Evolutionary conservation across 2,113 vertebrate species (phyloP), one percentile per base, ranked within the genome.

Genomic region (Lophochroa leadbeateri): DNA sequence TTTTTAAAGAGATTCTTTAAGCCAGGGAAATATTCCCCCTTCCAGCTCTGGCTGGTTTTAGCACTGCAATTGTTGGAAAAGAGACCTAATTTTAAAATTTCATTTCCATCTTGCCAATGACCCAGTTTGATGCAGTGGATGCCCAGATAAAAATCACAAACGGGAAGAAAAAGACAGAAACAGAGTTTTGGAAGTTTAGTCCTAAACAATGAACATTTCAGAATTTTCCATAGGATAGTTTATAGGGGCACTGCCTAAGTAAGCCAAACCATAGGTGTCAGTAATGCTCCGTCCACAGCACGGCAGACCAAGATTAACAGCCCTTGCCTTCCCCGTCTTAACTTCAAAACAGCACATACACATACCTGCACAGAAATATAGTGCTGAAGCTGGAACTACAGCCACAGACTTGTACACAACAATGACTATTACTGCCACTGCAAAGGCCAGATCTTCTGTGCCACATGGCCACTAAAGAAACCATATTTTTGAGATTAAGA

Each of bases 361-460:
- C 13, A 28, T 2, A 49, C 28, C 18, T 2, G 29, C 21, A 25
- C 3, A 43, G 14, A 29, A 55, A 23, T 2, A 4, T 0, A 61
- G 11, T 4, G 15, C 15, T 55, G 57, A 46, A 41, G 33, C 29
- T 55, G 29, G 57, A 78, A 75, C 29, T 55, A 13, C 6, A 46
- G 25, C 12, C 53, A 57, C 17, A 41, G 72, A 12, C 23, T 35
- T 0, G 0, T 5, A 23, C 4, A 24, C 14, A 44, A 31, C 0
- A 0, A 76, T 20, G 12, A 15, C 28, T n/a, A 5, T 3, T 5
- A 21, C 24, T 10, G 19, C 39, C 5, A 2, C 33, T 52, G 23
- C 25, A 13, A 85, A 85, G 39, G 31, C 41, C 55, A 60, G 71
- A 63, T 75, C n/a, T 71, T 53, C 52, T 23, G 29, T 19, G 41